Conservation (phyloP, 2,797 vertebrate genomes). For the Mus caroli region DNA sequence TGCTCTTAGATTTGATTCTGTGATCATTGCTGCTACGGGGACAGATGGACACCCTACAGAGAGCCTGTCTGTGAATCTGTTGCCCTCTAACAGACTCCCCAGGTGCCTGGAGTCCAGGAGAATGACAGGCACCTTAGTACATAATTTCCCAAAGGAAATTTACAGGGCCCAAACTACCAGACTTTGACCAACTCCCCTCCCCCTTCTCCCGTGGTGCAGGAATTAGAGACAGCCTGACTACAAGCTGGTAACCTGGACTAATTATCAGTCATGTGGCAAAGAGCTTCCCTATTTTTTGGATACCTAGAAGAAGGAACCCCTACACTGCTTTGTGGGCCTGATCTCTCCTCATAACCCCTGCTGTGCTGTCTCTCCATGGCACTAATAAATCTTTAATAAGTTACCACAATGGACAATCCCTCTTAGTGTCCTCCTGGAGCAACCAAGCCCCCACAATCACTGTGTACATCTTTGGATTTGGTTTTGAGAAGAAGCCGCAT, state of each 20-base stretch:
- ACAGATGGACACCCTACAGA: conserved; percentile 39
- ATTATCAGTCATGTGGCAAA: background rate
- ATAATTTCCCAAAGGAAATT: background rate
- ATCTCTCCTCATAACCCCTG: background rate
- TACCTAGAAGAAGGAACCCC: background rate
- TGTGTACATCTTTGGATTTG: background rate
- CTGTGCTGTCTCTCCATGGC: background rate
- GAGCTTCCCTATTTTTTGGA: background rate
- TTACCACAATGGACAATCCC: background rate
- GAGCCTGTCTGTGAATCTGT: conserved; percentile 12
- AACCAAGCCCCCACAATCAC: background rate
- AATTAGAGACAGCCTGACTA: background rate
- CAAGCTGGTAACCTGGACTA: too few relatives aligned
- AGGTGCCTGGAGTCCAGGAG: background rate
- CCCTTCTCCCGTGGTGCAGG: background rate
- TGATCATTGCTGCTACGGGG: background rate
- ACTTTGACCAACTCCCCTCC: background rate
- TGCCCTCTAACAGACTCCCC: background rate
- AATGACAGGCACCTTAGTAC: background rate
- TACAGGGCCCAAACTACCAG: background rate
- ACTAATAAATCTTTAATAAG: background rate
- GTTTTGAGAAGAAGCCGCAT: background rate
- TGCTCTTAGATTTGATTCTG: background rate
- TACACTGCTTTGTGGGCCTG: background rate
- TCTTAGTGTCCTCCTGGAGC: background rate